phyloP scores from a whole-genome alignment of 2,888 invertebrate species.

The Agonopterix subpropinquella region DNA sequence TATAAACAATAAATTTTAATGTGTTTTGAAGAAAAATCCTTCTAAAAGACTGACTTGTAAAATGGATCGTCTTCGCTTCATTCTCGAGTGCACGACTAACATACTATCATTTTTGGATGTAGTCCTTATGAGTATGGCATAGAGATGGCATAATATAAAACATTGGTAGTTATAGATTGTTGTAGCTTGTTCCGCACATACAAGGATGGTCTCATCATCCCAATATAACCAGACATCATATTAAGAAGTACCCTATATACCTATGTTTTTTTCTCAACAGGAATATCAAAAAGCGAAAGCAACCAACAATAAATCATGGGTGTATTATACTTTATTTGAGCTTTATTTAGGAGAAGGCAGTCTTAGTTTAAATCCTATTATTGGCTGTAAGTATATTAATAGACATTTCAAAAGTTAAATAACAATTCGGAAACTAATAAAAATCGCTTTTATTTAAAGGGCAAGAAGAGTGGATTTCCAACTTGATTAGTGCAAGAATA shows the following conservation, averaged over 20 bases:
- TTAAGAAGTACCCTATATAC: not conserved
- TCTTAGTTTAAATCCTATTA: constrained; percentile 52
- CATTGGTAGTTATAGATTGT: too few species aligned
- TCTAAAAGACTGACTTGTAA: too few species aligned
- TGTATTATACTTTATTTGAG: constrained; percentile 58
- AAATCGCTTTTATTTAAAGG: constrained; percentile 30
- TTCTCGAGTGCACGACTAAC: too few species aligned
- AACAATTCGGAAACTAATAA: not conserved
- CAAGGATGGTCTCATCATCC: too few species aligned
- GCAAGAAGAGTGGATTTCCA: constrained; percentile 60
- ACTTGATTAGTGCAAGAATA: constrained; percentile 48
- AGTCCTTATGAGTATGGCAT: too few species aligned
- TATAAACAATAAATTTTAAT: too few species aligned
- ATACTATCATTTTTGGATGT: too few species aligned
- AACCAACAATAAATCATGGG: constrained; percentile 57
- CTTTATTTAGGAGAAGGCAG: constrained; percentile 57
- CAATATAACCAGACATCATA: too few species aligned
- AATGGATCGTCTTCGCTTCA: too few species aligned
- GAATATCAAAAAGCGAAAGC: constrained; percentile 67
- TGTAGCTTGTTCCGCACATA: too few species aligned
- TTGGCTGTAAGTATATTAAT: constrained; percentile 48
- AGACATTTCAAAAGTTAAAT: not conserved
- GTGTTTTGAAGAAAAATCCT: too few species aligned
- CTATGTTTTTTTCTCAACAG: constrained; percentile 20
- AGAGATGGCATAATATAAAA: too few species aligned